Evolutionary conservation across 2,888 invertebrate genomes (phyloP).

Genomic region (Tribolium freemani): DNA sequence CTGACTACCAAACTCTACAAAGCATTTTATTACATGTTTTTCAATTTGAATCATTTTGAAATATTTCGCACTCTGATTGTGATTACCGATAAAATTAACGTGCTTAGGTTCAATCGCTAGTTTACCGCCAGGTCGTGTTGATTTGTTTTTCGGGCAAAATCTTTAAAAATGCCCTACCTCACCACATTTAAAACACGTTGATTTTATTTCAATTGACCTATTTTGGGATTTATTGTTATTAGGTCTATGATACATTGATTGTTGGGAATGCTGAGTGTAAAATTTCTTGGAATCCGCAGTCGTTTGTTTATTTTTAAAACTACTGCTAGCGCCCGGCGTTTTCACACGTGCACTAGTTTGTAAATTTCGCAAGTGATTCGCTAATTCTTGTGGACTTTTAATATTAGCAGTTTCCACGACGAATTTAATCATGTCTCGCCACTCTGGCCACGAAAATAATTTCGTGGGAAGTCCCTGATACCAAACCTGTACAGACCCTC

Average conservation of each 20-base stretch:
- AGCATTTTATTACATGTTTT: background rate
- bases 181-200: no score
- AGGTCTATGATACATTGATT: no score
- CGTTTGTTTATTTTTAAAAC: no score
- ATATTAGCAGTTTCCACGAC: constrained; percentile 25
- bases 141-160: background rate
- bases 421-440: constrained; percentile 16
- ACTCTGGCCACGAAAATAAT: no score
- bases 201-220: no score
- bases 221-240: no score
- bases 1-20: background rate
- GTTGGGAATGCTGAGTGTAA: no score
- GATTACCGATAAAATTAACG: no score
- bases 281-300: no score
- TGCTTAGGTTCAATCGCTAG: no score
- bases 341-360: background rate
- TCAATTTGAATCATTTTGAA: background rate
- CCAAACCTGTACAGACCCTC: constrained; percentile 36
- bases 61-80: no score
- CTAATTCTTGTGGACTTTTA: constrained; percentile 15
- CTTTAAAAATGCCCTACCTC: background rate
- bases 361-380: constrained; percentile 16
- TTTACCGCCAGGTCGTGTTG: background rate
- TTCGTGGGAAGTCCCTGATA: constrained; percentile 36
- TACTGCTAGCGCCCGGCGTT: no score